Base-by-base conservation (phyloP, 2,797 vertebrate species). In the Leuciscus waleckii region DNA sequence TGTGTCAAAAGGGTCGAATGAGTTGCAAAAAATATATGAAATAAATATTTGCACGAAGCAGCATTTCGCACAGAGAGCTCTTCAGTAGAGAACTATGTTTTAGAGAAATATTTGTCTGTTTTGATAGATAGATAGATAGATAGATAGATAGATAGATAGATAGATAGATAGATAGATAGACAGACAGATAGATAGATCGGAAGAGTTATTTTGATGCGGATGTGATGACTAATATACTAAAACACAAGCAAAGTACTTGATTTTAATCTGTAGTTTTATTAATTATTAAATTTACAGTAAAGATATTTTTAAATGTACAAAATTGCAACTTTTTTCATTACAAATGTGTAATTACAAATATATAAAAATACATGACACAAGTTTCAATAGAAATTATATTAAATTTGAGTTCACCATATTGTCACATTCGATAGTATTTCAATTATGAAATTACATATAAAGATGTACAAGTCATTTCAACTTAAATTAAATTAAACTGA, bases 1-100 rank as follows among this genome's bases (percentile, higher is more conserved):
- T 65, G 37, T 77, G 80, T 61, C 79, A 69, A 35, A 82, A 70
- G 63, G 8, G 26, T 76, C 43, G 71, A 49, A 41, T 29, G 70
- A 81, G 11, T 80, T 29, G 43, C 67, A 29, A 29, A 29, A 37
- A 58, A 56, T 35, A n/a, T 37, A 54, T 69, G 21, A n/a, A 71
- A 35, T 71, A 73, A 26, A 73, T 65, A 58, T 51, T 75, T 35
- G 21, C 16, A 56, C 10, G 26, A 54, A n/a, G 56, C 32, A 70
- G 5, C 19, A 41, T 79, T 79, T 85, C 23, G 9, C n/a, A 17
- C 26, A 17, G 65, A 26, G 21, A 69, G 23, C 29, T 32, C 70
- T 81, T 69, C 26, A 75, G 43, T 51, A 4, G 43, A 46, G 13
- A 46, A 46, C 46, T 46, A 13, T 41, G 41, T 43, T 43, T 46